These are phyloP conservation scores for Thermophis baileyi DNA, from an alignment of 2,113 vertebrate species.

Conservation along the genomic window DNA sequence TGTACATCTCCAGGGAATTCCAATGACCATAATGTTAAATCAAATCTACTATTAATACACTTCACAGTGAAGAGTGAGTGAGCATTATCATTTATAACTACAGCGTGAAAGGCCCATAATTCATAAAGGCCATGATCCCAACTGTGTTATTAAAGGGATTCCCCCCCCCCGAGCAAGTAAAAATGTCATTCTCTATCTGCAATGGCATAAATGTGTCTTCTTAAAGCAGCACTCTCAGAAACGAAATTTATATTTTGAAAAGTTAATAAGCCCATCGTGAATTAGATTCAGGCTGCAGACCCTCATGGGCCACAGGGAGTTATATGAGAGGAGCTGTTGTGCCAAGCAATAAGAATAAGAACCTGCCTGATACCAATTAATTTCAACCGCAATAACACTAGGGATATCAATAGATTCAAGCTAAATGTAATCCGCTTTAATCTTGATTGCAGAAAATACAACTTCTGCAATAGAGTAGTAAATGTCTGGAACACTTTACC, in stretches of 20 bases:
- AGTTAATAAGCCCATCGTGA: background rate
- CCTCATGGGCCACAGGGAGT: background rate
- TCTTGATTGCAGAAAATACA: too few species aligned
- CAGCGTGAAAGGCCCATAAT: constrained; percentile 56
- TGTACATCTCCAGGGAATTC: constrained; percentile 53
- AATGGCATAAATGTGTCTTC: constrained; percentile 14
- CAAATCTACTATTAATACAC: constrained; percentile 66
- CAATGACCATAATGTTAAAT: constrained; percentile 67
- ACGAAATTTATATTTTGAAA: constrained; percentile 26
- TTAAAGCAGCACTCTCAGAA: constrained; percentile 5
- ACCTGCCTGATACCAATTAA: background rate
- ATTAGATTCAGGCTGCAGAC: background rate
- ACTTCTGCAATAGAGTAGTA: too few species aligned
- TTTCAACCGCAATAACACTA: too few species aligned
- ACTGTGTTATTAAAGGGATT: constrained; percentile 59
- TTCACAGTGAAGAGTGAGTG: constrained; percentile 52
- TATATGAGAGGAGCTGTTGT: background rate
- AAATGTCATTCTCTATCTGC: constrained; percentile 8
- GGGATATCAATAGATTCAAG: too few species aligned
- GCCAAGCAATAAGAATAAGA: too few species aligned
- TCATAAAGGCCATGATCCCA: constrained; percentile 55
- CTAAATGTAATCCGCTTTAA: too few species aligned
- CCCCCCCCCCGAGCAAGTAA: constrained; percentile 23
- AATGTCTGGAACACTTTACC: too few species aligned
- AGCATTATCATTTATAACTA: constrained; percentile 58